These are phyloP conservation scores for Prunella himalayana DNA, from an alignment of 2,113 vertebrate genomes.

Conservation along the genomic window DNA sequence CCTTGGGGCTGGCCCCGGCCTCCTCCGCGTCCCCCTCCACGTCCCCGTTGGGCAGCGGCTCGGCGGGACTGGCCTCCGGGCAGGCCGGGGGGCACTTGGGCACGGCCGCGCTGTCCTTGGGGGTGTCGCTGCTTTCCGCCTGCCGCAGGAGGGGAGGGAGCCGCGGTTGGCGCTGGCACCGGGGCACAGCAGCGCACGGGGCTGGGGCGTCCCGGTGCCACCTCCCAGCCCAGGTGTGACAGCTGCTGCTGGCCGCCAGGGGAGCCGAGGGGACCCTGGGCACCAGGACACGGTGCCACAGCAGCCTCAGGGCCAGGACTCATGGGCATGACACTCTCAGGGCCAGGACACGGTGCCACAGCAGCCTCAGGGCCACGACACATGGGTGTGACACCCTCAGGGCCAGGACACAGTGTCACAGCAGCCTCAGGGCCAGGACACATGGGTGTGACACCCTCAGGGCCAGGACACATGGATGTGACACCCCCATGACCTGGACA, in stretches of 20 bases:
- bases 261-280: background rate
- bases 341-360: background rate
- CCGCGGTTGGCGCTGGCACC: background rate
- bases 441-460: no score
- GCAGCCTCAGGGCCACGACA: no score
- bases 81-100: conserved; percentile 76
- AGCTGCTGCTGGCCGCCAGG: background rate
- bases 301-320: background rate
- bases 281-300: background rate
- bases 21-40: conserved; percentile 81
- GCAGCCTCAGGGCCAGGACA: no score
- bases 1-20: conserved; percentile 66
- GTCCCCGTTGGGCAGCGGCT: conserved; percentile 87
- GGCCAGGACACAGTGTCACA: no score
- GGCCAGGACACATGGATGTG: no score
- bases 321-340: background rate
- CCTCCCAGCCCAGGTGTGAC: rapidly evolving
- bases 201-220: rapidly evolving
- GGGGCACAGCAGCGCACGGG: rapidly evolving
- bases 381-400: no score
- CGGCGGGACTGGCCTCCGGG: conserved; percentile 73
- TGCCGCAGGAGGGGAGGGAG: conserved; percentile 32
- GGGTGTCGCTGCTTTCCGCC: conserved; percentile 80
- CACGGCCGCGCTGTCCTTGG: conserved; percentile 74
- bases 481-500: no score